Base-by-base conservation (phyloP, 37 sponge, comb jelly and placozoan genomes). In the Corticium candelabrum region DNA sequence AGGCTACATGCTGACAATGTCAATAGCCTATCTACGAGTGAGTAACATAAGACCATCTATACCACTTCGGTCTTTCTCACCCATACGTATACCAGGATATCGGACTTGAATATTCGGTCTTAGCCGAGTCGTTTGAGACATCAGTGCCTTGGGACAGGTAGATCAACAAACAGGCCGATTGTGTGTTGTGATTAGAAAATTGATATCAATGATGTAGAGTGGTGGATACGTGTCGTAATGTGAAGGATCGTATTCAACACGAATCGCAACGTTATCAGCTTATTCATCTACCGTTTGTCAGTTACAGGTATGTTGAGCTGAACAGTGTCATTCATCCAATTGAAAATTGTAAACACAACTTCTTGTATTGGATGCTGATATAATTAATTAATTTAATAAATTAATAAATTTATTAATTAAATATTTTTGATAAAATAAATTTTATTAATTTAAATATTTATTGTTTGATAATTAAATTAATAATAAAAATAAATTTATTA, bases 121-220 rank as follows among this genome's bases (percentile, higher is more conserved):
- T 96, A 31, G 77, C 86, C 0, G 96, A 96, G 38, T 93, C 91
- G 3, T 96, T 96, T 93, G 97, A 96, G 77, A 96, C 97, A 0
- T 93, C 97, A 30, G 85, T 93, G 0, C 97, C 97, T 21, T 96
- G 97, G 97, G 88, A 84, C 57, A 82, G 90, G 94, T 93, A 35
- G 41, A 76, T 74, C 69, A 74, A 21, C 80, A 38, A 0, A 76
- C 36, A 43, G 77, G 11, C 11, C 11, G 56, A 71, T 15, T 71
- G 11, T 15, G 36, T 71, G 74, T 35, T 71, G 21, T 35, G 5
- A 5, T 71, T 34, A 11, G 5, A 71, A 31, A 35, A 71, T 11
- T 15, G 5, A 71, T 71, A n/a, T n/a, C n/a, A n/a, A n/a, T 76
- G 74, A 21, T 34, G 2, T 69, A 93, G 94, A 41, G 90, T 93